Percentiles rank a stretch among this genome's conserved stretches.
Evolutionary conservation across 2,797 vertebrate genomes (phyloP).

Genomic region (Mus spretus): DNA sequence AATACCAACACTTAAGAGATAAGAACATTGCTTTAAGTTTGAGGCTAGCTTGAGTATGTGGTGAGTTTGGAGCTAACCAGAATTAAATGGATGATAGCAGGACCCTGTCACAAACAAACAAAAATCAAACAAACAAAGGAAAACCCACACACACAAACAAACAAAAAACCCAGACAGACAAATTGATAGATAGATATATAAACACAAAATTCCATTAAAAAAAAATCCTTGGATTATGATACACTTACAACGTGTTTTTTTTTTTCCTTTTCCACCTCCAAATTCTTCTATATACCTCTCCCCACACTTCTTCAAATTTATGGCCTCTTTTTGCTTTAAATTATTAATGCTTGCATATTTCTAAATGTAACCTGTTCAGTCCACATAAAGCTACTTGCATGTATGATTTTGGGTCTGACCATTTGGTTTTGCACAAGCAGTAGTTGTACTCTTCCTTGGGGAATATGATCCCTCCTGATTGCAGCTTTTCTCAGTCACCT

Average conservation of each 20-base stretch:
- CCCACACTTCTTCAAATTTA: not conserved
- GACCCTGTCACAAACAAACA: not conserved
- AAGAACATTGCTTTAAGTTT: not conserved
- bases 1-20: not conserved
- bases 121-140: not conserved
- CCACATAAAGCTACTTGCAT: not conserved
- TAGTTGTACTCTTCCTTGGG: not conserved
- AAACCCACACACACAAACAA: not conserved
- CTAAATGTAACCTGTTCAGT: not conserved
- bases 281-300: not conserved
- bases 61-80: not conserved
- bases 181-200: not conserved
- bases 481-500: not conserved
- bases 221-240: not conserved
- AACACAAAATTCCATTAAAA: not conserved
- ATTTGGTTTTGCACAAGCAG: not conserved
- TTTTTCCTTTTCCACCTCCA: not conserved
- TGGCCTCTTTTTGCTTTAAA: not conserved
- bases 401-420: not conserved
- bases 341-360: not conserved
- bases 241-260: not conserved
- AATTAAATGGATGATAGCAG: not conserved
- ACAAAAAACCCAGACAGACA: not conserved
- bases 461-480: not conserved
- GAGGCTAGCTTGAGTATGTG: not conserved